Evolutionary conservation across 2,113 vertebrate genomes (phyloP).

Genomic region (Coptodon bakossiorum): DNA sequence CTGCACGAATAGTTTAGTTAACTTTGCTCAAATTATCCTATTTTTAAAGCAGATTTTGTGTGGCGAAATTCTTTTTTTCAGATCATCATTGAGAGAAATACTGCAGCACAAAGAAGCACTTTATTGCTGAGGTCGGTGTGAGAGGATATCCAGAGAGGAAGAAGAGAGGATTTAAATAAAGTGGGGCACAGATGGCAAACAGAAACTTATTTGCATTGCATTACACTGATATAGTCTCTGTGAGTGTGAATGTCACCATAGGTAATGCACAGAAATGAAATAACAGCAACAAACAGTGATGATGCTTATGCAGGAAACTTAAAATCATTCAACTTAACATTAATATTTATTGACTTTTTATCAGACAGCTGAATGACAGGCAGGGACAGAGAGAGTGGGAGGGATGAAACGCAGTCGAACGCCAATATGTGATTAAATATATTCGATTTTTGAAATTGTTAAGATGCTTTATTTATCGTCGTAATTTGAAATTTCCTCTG

Average conservation of each 20-base stretch:
- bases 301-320: background rate
- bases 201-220: background rate
- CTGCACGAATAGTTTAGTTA: accelerated
- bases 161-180: background rate
- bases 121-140: background rate
- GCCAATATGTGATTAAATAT: background rate
- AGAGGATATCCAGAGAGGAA: background rate
- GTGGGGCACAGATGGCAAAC: background rate
- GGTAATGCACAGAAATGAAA: background rate
- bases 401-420: accelerated
- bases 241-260: background rate
- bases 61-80: background rate
- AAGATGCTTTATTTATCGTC: accelerated
- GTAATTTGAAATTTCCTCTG: accelerated
- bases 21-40: background rate
- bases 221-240: background rate
- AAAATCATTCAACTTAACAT: background rate
- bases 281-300: background rate
- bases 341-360: background rate
- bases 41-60: background rate
- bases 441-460: background rate
- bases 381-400: background rate
- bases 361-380: background rate
- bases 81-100: background rate
- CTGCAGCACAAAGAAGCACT: background rate